These are phyloP conservation scores for Muscicapa striata DNA, from an alignment of 2,797 vertebrate species.

Conservation along the genomic window DNA sequence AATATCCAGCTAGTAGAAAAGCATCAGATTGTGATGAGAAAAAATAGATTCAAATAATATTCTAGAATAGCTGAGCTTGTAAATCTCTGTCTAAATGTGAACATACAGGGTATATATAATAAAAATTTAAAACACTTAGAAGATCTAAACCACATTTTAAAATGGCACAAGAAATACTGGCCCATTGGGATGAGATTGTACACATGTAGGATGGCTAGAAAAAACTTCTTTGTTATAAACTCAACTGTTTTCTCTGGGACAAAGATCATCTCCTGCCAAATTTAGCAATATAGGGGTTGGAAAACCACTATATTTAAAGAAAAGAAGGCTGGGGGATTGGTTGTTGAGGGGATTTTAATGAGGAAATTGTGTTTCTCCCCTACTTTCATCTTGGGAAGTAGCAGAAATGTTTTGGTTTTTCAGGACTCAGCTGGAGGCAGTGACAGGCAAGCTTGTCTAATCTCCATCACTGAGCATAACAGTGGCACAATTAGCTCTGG, in stretches of 20 bases:
- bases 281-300: background rate
- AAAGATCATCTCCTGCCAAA: background rate
- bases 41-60: background rate
- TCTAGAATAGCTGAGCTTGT: background rate
- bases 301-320: background rate
- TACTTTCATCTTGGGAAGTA: background rate
- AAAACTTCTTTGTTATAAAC: background rate
- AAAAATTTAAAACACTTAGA: background rate
- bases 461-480: background rate
- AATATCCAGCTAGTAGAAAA: background rate
- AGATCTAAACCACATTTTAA: background rate
- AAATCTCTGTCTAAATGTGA: background rate
- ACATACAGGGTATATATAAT: background rate
- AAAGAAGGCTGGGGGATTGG: background rate
- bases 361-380: background rate
- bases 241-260: background rate
- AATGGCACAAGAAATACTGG: background rate
- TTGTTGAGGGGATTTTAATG: background rate
- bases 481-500: background rate
- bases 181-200: background rate
- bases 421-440: background rate
- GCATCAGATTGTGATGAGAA: background rate
- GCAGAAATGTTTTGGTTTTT: background rate
- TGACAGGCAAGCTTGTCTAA: background rate
- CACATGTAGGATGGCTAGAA: background rate